Evolutionary conservation across 2,888 invertebrate genomes (phyloP), one percentile per base, ranked within the genome.

Genomic region (Uloborus plumipes): DNA sequence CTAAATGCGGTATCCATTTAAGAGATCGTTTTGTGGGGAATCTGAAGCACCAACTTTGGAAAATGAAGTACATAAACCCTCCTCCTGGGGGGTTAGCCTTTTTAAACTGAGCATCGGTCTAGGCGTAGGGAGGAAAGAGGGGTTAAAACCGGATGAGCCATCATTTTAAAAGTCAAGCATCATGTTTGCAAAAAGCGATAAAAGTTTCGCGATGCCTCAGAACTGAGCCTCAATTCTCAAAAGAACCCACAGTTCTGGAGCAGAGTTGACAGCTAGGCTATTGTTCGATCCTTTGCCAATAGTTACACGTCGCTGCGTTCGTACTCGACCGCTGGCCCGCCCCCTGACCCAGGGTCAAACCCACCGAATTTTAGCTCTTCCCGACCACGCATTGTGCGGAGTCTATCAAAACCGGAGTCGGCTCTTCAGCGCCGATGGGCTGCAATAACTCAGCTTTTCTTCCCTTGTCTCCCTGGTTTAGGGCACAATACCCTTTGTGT

Each of bases 341-440:
- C 80, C 74, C 69, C 62, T 80, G 80, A 80, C 80, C 80, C 49
- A 11, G 74, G 80, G 80, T 80, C 80, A 80, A 71, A 69, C 74
- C 74, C 80, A 67, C 64, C 62, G 74, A 69, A 80, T 74, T 67
- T 66, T 73, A 59, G 61, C 58, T 73, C n/a, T 53, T 61, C 64
- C 80, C 76, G 67, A 67, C 18, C n/a, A n/a, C 13, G 61, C 49
- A 75, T 81, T 81, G 81, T 80, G 72, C 51, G n/a, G 75, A 80
- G 75, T 80, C 80, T 77, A 84, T 84, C 76, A 84, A 84, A 80
- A 80, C 72, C 61, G 61, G 66, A 70, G 71, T 66, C 49, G 73
- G 70, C 74, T 74, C 80, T 80, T 74, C 74, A 74, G 55, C 74
- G 74, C 66, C 74, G 74, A 74, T 74, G 62, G 74, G 61, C 80